Conservation (phyloP, 1,140 invertebrate genomes). For the Drosophila takahashii region DNA sequence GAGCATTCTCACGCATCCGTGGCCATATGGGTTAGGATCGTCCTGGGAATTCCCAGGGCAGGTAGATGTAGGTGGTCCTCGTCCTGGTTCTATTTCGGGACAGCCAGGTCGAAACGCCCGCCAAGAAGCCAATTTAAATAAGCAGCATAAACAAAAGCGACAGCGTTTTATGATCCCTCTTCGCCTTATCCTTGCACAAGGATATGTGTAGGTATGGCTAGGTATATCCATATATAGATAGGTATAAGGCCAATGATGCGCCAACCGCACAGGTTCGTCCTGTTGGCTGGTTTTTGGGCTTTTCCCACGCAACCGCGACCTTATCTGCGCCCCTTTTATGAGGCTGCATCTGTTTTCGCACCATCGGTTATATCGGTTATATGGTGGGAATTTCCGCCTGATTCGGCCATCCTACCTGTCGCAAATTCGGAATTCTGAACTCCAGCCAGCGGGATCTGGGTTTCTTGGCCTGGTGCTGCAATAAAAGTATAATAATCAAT, state of each 20-base stretch:
- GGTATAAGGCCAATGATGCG: conserved; percentile 25
- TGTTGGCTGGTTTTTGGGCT: conserved; percentile 14
- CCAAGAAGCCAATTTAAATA: conserved; percentile 84
- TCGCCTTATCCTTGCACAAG: conserved; percentile 16
- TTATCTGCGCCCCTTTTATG: conserved; percentile 48
- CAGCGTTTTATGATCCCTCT: conserved; percentile 58
- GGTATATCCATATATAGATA: too few relatives aligned
- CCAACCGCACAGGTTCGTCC: conserved; percentile 45
- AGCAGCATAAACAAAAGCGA: conserved; percentile 80
- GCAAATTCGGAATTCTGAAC: not conserved
- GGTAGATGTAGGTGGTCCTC: conserved; percentile 4
- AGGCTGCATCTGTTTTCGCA: conserved; percentile 47
- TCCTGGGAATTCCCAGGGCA: conserved; percentile 61
- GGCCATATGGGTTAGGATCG: conserved; percentile 62
- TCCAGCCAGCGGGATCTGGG: not conserved
- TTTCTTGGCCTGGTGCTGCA: not conserved
- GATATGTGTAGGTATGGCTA: not conserved
- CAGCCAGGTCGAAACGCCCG: conserved; percentile 55
- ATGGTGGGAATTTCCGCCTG: conserved; percentile 35
- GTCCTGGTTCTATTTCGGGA: not conserved
- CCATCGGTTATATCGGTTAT: not conserved
- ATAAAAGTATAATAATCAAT: conserved; percentile 5
- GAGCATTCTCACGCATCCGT: conserved; percentile 40
- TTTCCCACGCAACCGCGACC: conserved; percentile 42
- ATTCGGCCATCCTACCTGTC: conserved; percentile 18